phyloP scores from a whole-genome alignment of 1,140 invertebrate species.

The Parasteatoda tepidariorum region DNA sequence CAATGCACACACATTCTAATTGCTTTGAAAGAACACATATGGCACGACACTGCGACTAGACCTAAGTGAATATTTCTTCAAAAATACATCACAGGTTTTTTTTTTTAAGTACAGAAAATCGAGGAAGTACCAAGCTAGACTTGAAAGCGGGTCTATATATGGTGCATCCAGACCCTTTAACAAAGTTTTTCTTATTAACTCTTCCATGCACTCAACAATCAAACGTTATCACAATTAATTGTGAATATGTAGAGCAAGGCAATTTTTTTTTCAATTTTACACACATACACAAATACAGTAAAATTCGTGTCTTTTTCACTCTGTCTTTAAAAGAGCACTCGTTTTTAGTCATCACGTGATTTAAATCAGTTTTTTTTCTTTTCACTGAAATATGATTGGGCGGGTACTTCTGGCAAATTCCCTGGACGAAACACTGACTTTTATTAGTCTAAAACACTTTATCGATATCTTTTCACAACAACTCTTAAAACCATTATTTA shows the following conservation, averaged over 20 bases:
- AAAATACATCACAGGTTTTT: conserved; percentile 47
- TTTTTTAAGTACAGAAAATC: conserved; percentile 48
- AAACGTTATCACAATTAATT: background rate
- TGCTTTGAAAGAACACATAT: conserved; percentile 28
- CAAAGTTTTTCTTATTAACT: background rate
- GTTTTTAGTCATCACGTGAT: no score
- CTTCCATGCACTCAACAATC: background rate
- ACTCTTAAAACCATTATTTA: no score
- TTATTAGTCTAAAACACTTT: no score
- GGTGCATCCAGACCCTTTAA: background rate
- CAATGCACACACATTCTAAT: background rate
- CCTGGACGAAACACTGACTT: no score
- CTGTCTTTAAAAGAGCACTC: no score
- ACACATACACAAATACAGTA: no score
- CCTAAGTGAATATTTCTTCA: conserved; percentile 11
- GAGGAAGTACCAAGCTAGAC: no score
- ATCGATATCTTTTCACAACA: no score
- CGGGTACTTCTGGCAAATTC: no score
- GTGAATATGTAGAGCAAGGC: background rate
- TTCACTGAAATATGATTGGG: no score
- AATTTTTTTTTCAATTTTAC: background rate
- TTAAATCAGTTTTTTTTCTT: no score
- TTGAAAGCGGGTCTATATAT: background rate
- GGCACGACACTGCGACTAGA: conserved; percentile 40
- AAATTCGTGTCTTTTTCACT: no score